phyloP scores from a whole-genome alignment of 2,797 vertebrate genomes.

The Tolypeutes matacus region DNA sequence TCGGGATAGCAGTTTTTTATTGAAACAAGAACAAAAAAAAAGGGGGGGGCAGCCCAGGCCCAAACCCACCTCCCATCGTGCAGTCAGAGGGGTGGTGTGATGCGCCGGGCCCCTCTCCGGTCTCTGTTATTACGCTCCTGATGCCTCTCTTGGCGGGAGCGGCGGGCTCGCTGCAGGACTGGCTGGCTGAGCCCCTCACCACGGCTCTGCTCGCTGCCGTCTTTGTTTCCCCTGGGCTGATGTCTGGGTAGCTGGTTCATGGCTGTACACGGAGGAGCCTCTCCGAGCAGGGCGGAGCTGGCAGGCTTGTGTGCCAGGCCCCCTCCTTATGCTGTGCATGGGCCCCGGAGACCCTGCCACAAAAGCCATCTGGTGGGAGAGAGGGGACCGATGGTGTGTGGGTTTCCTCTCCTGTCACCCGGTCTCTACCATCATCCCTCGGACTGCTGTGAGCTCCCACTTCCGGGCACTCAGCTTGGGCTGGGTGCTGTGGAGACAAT shows the following conservation, averaged over 20 bases:
- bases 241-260: background rate
- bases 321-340: background rate
- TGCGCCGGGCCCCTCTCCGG: fast-evolving
- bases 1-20: background rate
- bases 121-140: background rate
- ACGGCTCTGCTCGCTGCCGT: fast-evolving
- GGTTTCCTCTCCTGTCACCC: background rate
- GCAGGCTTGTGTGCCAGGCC: background rate
- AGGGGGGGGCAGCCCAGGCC: background rate
- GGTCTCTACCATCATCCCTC: fast-evolving
- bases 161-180: fast-evolving
- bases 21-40: background rate
- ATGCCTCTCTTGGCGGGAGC: background rate
- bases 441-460: background rate
- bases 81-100: background rate
- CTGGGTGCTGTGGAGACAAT: background rate
- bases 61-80: fast-evolving
- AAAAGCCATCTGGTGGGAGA: fast-evolving
- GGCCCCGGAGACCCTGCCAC: fast-evolving
- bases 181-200: background rate
- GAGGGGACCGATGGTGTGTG: fast-evolving
- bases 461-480: background rate
- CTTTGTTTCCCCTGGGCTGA: background rate
- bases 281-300: background rate
- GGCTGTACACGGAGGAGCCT: fast-evolving